These are phyloP conservation scores for Agriopis aurantiaria DNA, from an alignment of 2,888 invertebrate genomes.

Conservation along the genomic window DNA sequence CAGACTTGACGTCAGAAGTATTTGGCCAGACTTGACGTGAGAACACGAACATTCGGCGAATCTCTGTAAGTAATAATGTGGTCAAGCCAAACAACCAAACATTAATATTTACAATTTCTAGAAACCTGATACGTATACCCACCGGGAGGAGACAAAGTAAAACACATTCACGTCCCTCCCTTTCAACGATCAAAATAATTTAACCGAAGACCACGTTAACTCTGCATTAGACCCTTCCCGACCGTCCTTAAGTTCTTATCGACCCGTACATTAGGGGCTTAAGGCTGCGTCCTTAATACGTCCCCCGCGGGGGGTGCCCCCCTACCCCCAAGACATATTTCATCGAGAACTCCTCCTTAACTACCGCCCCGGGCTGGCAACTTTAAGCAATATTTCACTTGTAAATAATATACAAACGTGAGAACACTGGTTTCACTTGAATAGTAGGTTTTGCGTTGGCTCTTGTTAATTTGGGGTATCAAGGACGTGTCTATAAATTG, in stretches of 20 bases:
- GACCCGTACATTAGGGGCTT: slow-evolving; percentile 72
- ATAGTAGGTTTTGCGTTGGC: slow-evolving; percentile 18
- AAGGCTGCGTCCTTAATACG: slow-evolving; percentile 77
- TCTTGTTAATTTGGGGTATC: slow-evolving; percentile 9
- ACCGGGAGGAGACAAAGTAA: slow-evolving; percentile 4
- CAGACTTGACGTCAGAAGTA: no score
- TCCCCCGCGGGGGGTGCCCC: slow-evolving; percentile 47
- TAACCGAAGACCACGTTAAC: slow-evolving; percentile 34
- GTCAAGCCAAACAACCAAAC: background rate
- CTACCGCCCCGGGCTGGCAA: slow-evolving; percentile 69
- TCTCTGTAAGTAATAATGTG: no score
- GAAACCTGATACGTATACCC: background rate
- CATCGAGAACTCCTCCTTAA: slow-evolving; percentile 81
- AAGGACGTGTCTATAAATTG: background rate
- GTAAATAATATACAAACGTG: slow-evolving; percentile 79
- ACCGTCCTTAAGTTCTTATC: slow-evolving; percentile 75
- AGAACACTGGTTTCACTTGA: slow-evolving; percentile 42
- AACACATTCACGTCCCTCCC: slow-evolving; percentile 16
- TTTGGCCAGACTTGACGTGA: no score
- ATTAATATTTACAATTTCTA: background rate
- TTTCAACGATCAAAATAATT: slow-evolving; percentile 33
- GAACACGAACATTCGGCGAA: no score
- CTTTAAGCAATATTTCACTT: slow-evolving; percentile 80
- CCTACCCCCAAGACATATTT: slow-evolving; percentile 82
- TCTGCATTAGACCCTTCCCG: slow-evolving; percentile 45